These are phyloP conservation scores for Dendrocincla tyrannina DNA, from an alignment of 2,797 vertebrate genomes.

Conservation along the genomic window DNA sequence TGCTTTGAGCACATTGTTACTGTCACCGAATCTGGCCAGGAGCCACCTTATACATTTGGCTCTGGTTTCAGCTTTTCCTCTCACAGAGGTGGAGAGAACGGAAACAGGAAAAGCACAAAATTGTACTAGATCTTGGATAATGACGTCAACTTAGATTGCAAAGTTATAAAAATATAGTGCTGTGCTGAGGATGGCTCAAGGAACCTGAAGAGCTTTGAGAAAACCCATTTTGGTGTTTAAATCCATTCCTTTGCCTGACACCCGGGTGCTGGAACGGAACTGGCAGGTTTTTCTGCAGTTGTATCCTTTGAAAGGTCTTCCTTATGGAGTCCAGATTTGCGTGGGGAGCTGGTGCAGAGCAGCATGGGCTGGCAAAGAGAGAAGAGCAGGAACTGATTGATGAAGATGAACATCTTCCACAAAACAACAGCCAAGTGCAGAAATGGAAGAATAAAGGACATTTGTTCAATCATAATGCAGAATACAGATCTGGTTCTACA, in stretches of 20 bases:
- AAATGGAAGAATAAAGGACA: neutral
- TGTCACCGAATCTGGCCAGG: neutral
- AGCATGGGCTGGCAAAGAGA: neutral
- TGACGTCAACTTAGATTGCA: neutral
- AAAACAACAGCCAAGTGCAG: neutral
- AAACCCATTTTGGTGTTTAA: neutral
- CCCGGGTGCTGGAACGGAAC: accelerated
- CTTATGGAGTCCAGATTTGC: neutral
- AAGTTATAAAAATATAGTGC: neutral
- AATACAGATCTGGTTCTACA: neutral
- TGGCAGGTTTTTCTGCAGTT: neutral
- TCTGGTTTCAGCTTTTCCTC: neutral
- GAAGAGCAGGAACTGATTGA: neutral
- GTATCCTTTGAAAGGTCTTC: neutral
- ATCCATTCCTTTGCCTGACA: neutral
- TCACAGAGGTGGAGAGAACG: accelerated
- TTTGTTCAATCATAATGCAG: neutral
- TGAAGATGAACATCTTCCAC: neutral
- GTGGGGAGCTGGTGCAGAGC: neutral
- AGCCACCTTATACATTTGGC: neutral
- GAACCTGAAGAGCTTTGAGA: neutral
- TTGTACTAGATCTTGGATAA: neutral
- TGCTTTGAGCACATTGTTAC: neutral
- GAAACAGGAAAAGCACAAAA: neutral
- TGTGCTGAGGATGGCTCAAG: neutral